These are phyloP conservation scores for Aplodontia rufa DNA, from an alignment of 2,113 vertebrate genomes.

Conservation along the genomic window DNA sequence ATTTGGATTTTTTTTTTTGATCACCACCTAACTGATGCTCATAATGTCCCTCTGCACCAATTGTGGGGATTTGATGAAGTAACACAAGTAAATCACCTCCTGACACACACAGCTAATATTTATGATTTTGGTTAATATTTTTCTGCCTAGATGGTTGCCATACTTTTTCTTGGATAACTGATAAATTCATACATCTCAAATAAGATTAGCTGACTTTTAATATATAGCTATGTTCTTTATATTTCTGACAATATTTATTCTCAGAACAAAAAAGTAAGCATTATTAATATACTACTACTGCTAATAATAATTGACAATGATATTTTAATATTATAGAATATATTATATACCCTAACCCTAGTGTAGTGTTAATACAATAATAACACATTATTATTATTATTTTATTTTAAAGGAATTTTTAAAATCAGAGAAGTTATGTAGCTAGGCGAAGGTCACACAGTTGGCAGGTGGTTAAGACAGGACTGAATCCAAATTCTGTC, in stretches of 20 bases:
- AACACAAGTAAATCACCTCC: background rate
- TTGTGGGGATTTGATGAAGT: background rate
- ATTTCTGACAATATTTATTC: background rate
- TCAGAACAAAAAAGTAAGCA: background rate
- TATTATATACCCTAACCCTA: no score
- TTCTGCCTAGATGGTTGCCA: background rate
- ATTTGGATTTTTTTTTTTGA: background rate
- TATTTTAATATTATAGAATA: no score
- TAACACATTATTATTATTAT: background rate
- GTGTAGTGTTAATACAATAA: background rate
- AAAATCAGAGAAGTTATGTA: background rate
- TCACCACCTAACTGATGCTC: background rate
- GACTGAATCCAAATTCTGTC: background rate
- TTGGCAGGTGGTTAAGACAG: background rate
- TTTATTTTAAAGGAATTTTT: background rate
- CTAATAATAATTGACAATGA: background rate
- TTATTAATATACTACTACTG: background rate
- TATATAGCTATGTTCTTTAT: background rate
- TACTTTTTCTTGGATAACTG: background rate
- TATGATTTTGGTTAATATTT: background rate
- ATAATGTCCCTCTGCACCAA: background rate
- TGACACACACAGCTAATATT: background rate
- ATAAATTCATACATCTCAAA: background rate
- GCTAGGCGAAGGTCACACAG: background rate
- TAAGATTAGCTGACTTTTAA: background rate